Percentiles rank a stretch among this genome's conserved stretches.
Evolutionary conservation across 2,888 invertebrate species (phyloP).

Genomic region (Saturnia pavonia): DNA sequence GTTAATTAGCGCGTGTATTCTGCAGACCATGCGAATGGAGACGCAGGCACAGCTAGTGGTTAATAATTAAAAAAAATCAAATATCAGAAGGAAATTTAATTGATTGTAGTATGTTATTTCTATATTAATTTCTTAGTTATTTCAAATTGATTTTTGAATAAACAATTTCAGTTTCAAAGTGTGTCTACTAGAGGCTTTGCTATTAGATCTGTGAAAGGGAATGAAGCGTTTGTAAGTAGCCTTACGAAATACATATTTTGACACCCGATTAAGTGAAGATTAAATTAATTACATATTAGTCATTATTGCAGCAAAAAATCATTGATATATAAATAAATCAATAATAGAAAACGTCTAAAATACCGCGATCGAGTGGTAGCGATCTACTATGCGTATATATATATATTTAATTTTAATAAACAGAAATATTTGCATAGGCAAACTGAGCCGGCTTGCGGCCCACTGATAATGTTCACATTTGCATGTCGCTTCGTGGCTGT

Average conservation of each 20-base stretch:
- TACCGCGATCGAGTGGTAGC: too few species aligned
- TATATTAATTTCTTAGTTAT: too few species aligned
- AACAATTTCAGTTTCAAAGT: neutral
- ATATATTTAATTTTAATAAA: slow-evolving; percentile 80
- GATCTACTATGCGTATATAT: slow-evolving; percentile 57
- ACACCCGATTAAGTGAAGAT: neutral
- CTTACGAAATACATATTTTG: too few species aligned
- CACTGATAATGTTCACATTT: slow-evolving; percentile 60
- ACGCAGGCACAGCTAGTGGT: too few species aligned
- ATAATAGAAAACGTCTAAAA: too few species aligned
- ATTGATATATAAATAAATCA: too few species aligned
- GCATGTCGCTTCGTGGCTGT: slow-evolving; percentile 28
- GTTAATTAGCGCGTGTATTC: too few species aligned
- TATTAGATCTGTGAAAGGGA: neutral
- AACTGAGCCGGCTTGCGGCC: slow-evolving; percentile 55
- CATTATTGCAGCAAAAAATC: neutral
- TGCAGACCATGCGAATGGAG: too few species aligned
- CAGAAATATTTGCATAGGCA: slow-evolving; percentile 67
- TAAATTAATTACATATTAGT: neutral
- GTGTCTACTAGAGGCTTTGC: neutral
- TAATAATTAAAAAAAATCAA: too few species aligned
- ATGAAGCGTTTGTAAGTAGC: neutral
- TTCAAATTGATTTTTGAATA: neutral
- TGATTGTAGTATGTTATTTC: too few species aligned
- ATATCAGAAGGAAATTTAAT: too few species aligned